phyloP scores from a whole-genome alignment of 2,113 vertebrate genomes.

The Cynoglossus semilaevis region DNA sequence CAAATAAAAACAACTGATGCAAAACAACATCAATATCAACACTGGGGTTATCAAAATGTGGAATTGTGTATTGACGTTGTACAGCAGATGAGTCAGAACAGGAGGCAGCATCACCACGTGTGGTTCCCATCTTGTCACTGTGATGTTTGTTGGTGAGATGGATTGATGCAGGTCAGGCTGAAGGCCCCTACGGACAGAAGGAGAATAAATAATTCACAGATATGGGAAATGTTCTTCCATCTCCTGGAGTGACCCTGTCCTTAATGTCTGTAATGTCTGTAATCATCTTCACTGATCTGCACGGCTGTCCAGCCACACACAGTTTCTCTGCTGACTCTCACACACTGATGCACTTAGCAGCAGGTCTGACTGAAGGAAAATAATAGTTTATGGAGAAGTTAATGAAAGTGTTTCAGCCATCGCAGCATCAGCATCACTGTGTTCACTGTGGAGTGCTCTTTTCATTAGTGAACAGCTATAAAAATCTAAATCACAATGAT shows the following conservation, averaged over 20 bases:
- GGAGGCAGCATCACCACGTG: too few species aligned
- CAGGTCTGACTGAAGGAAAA: conserved; percentile 9
- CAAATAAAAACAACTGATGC: too few species aligned
- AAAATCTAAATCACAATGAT: background rate
- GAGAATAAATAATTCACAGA: conserved; percentile 23
- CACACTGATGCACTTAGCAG: conserved; percentile 11
- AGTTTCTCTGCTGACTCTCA: background rate
- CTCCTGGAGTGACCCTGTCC: background rate
- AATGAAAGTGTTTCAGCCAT: background rate
- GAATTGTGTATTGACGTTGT: too few species aligned
- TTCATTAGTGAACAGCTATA: conserved; percentile 1
- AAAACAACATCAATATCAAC: too few species aligned
- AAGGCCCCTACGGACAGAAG: background rate
- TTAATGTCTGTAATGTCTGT: background rate
- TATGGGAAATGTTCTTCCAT: background rate
- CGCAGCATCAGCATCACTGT: background rate
- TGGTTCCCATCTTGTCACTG: background rate
- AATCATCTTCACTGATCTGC: background rate
- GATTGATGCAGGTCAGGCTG: background rate
- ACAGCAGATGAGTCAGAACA: too few species aligned
- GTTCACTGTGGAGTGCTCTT: background rate
- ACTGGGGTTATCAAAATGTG: too few species aligned
- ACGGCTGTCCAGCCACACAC: background rate
- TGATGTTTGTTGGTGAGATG: background rate
- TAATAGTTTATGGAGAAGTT: background rate